Evolutionary conservation across 1,140 invertebrate species (phyloP), one percentile per base, ranked within the genome.

Genomic region (Drosophila yakuba): DNA sequence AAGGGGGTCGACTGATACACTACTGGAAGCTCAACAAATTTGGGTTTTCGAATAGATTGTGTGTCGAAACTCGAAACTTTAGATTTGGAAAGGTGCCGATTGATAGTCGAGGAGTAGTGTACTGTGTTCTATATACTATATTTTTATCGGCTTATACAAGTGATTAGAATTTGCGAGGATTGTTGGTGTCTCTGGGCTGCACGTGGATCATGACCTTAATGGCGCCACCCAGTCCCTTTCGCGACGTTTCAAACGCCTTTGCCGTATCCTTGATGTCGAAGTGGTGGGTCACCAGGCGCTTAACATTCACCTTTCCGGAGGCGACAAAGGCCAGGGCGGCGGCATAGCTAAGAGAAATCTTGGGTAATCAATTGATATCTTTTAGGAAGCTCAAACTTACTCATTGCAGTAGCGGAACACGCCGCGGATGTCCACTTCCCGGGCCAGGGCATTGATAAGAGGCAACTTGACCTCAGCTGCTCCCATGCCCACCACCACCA

Each of bases 201-300:
- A 96, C 97, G 80, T 98, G 95, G 73, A 99, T 98, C 94, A 99
- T 97, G 71, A 99, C 96, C 93, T 99, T 99, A 74, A 99, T 96
- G 10, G 96, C 95, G 57, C 95, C 95, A 17, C 94, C 96, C 78
- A 92, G 71, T 74, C 41, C 96, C 44, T 94, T 94, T 72, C 95
- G 95, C 0, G 97, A 95, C 2, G 95, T 95, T 78, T 99, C 95
- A 91, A 99, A 99, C 0, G 98, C 98, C 91, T 98, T 93, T 0
- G 95, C 68, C 0, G 97, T 95, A 41, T 99, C 95, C 83, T 98
- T 97, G 0, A 99, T 93, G 48, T 94, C 94, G 91, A 95, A 99
- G 88, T 97, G 96, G 93, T 99, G 98, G 2, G 98, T 98, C 10
- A 99, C 96, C 44, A 99, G 93, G 2, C 96, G 95, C 83, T 97